Conservation (phyloP, 1,140 invertebrate genomes). For the Goniozus legneri region DNA sequence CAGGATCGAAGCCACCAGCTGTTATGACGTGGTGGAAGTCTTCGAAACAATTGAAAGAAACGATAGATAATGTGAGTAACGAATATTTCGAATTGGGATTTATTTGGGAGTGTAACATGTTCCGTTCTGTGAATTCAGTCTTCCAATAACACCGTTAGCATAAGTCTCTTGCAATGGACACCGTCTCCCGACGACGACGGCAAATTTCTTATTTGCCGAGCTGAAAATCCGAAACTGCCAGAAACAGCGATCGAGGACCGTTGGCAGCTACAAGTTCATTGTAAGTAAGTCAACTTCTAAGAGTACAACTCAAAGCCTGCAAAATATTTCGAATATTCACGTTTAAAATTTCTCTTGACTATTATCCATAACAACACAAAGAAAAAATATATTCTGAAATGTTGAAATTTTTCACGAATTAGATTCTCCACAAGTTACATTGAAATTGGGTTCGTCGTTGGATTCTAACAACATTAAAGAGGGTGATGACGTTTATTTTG, state of each 20-base stretch:
- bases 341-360: not conserved
- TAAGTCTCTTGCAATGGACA: constrained; percentile 56
- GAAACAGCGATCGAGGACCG: constrained; percentile 62
- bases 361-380: not conserved
- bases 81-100: not conserved
- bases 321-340: not conserved
- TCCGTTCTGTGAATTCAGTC: constrained; percentile 25
- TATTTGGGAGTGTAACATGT: too few relatives aligned
- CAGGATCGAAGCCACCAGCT: constrained; percentile 64
- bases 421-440: constrained; percentile 56
- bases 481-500: constrained; percentile 53
- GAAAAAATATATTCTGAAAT: too few relatives aligned
- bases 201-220: constrained; percentile 64
- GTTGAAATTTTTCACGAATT: too few relatives aligned
- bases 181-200: constrained; percentile 59
- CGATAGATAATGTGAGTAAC: constrained; percentile 54
- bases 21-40: constrained; percentile 66
- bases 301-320: not conserved
- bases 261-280: constrained; percentile 59
- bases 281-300: constrained; percentile 45
- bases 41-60: constrained; percentile 54
- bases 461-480: constrained; percentile 59
- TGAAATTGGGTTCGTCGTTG: constrained; percentile 56
- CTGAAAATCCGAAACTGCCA: constrained; percentile 64
- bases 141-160: constrained; percentile 54